Percentiles rank a stretch among this genome's conserved stretches.
phyloP scores from a whole-genome alignment of 92 coral and sea anemone genomes.

The Pocillopora grandis region DNA sequence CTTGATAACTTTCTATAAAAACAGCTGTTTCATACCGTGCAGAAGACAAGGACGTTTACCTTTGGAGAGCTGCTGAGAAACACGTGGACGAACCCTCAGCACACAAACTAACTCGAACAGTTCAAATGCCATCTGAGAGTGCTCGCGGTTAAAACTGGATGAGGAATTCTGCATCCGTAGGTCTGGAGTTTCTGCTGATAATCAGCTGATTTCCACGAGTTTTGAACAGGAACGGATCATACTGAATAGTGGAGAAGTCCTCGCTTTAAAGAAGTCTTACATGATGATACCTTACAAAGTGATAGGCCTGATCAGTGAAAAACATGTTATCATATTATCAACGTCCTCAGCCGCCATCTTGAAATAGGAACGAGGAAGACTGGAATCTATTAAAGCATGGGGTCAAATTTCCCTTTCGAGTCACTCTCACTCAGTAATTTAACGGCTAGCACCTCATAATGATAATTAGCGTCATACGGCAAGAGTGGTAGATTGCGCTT shows the following conservation, averaged over 20 bases:
- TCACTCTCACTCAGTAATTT: too few species aligned
- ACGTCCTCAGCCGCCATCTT: conserved; percentile 25
- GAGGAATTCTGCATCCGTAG: background rate
- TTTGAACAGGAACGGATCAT: background rate
- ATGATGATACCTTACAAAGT: background rate
- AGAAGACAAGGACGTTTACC: conserved; percentile 16
- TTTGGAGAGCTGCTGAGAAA: conserved; percentile 19
- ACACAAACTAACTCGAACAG: conserved; percentile 79
- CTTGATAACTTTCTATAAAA: too few species aligned
- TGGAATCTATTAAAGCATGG: background rate
- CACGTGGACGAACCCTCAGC: conserved; percentile 68
- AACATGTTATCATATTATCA: background rate
- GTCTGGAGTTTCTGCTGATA: background rate
- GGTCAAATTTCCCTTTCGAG: background rate
- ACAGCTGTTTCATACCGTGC: background rate
- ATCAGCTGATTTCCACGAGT: background rate
- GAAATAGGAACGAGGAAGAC: background rate
- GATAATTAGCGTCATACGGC: too few species aligned
- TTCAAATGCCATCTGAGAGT: conserved; percentile 46
- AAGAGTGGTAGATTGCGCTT: too few species aligned
- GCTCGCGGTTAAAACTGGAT: background rate
- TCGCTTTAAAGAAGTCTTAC: background rate
- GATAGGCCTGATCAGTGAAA: background rate
- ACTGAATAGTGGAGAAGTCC: background rate
- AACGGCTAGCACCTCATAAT: background rate